Base-by-base conservation (phyloP, 2,113 vertebrate species). In the Syngnathoides biaculeatus region DNA sequence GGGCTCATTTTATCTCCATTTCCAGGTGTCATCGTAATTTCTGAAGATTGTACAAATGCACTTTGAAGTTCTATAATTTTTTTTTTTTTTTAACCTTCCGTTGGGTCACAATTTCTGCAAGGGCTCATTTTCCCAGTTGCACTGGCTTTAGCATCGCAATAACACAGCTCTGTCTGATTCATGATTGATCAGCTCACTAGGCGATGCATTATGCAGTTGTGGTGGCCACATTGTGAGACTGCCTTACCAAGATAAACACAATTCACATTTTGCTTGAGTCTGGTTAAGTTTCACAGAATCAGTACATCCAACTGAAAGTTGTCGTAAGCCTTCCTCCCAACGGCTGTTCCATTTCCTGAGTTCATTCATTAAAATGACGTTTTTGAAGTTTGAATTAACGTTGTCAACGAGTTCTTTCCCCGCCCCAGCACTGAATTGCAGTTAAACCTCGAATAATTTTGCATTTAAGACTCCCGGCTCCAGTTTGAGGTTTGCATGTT, bases 191-290 rank as follows among this genome's bases (percentile, higher is more conserved):
- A 73, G 58, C 24, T 57, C 52, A 63, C 19, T 26, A 35, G 48
- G 9, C 58, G 62, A n/a, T 43, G 56, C 24, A 75, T 81, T 69
- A 82, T 73, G 81, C 81, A 70, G 72, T 56, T 5, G 48, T 11
- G 43, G 77, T 60, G 66, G 79, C 74, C 78, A 83, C 86, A 43
- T 84, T 87, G 13, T 56, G 22, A 26, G 53, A n/a, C n/a, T 55
- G 22, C 26, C 22, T 20, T 26, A 14, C 3, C 8, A n/a, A 26
- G 22, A 55, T 12, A 13, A 9, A 52, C 19, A 5, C 48, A 53
- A 10, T 26, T 8, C 22, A 13, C 9, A 43, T 11, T 43, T 43
- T 8, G 42, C 3, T 43, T 43, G 13, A 43, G 42, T 43, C 42
- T 43, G 42, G 30, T 5, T 5, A 35, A 43, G 42, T 43, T 43